Percentiles rank a stretch among this genome's conserved stretches.
Evolutionary conservation across 35 echinoderm and acorn worm species (phyloP).

Genomic region (Anneissia japonica): DNA sequence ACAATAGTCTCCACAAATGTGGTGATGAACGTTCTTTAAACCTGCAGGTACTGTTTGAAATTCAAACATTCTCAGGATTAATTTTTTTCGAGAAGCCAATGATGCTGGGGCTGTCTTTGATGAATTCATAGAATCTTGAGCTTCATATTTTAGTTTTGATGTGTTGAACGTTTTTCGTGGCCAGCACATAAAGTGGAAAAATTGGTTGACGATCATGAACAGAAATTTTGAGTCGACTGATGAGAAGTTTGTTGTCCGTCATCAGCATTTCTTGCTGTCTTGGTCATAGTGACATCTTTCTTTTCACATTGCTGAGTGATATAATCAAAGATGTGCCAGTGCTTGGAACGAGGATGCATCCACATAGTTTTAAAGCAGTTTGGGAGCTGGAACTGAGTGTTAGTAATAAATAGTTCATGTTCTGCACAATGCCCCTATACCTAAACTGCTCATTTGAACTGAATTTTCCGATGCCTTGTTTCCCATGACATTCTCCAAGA

Average conservation of each 20-base stretch:
- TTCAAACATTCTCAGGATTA: too few species aligned
- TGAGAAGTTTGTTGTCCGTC: constrained; percentile 12
- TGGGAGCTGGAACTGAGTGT: constrained; percentile 1
- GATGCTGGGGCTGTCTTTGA: neutral
- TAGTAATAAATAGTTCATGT: too few species aligned
- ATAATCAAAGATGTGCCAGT: constrained; percentile 24
- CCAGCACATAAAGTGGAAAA: too few species aligned
- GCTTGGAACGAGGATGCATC: constrained; percentile 22
- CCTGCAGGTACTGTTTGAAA: too few species aligned
- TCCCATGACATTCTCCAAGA: too few species aligned
- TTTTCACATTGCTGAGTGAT: neutral
- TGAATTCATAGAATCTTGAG: neutral
- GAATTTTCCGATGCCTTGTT: too few species aligned
- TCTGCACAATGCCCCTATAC: too few species aligned
- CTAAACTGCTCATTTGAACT: too few species aligned
- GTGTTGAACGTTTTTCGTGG: neutral
- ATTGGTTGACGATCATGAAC: neutral
- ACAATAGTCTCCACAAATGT: too few species aligned
- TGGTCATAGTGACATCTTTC: neutral
- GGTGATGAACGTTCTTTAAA: too few species aligned
- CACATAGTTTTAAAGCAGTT: neutral
- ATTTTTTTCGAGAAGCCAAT: too few species aligned
- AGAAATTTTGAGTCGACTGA: neutral
- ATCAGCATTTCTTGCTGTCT: neutral
- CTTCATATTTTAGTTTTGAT: neutral